phyloP scores from a whole-genome alignment of 2,888 invertebrate genomes.

The Eurytoma adleriae region DNA sequence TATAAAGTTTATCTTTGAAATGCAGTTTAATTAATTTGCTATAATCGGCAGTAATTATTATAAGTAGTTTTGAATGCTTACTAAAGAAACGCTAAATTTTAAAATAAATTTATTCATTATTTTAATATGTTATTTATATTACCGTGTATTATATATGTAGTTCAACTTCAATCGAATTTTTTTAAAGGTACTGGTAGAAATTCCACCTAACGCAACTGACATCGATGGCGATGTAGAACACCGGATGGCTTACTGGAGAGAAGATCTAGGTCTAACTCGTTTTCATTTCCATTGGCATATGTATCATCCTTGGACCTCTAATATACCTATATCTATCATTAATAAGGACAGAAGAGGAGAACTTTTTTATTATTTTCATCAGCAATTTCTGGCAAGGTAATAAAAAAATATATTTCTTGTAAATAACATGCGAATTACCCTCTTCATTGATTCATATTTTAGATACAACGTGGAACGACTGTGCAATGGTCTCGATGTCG shows the following conservation, averaged over 20 bases:
- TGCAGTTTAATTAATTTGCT: too few relatives aligned
- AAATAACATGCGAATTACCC: too few relatives aligned
- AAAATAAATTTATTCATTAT: too few relatives aligned
- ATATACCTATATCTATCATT: slow-evolving; percentile 81
- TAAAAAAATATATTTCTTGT: too few relatives aligned
- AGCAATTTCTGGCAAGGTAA: slow-evolving; percentile 82
- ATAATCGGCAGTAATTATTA: too few relatives aligned
- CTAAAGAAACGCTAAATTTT: too few relatives aligned
- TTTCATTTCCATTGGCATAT: slow-evolving; percentile 96
- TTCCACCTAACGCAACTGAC: slow-evolving; percentile 86
- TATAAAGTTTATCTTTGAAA: too few relatives aligned
- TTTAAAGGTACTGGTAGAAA: slow-evolving; percentile 81
- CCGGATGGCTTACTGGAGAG: slow-evolving; percentile 88
- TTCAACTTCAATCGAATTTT: too few relatives aligned
- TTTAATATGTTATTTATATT: too few relatives aligned
- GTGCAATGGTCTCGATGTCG: slow-evolving; percentile 83
- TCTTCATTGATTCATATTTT: too few relatives aligned
- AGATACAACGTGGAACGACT: slow-evolving; percentile 88
- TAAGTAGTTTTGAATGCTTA: too few relatives aligned
- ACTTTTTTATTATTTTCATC: slow-evolving; percentile 88
- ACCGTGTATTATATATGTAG: too few relatives aligned
- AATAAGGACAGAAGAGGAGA: slow-evolving; percentile 87
- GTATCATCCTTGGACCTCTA: slow-evolving; percentile 88
- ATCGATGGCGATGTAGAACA: slow-evolving; percentile 86
- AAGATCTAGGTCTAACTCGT: slow-evolving; percentile 89